These are phyloP conservation scores for Adelosebastes latens DNA, from an alignment of 2,797 vertebrate species.

Conservation along the genomic window DNA sequence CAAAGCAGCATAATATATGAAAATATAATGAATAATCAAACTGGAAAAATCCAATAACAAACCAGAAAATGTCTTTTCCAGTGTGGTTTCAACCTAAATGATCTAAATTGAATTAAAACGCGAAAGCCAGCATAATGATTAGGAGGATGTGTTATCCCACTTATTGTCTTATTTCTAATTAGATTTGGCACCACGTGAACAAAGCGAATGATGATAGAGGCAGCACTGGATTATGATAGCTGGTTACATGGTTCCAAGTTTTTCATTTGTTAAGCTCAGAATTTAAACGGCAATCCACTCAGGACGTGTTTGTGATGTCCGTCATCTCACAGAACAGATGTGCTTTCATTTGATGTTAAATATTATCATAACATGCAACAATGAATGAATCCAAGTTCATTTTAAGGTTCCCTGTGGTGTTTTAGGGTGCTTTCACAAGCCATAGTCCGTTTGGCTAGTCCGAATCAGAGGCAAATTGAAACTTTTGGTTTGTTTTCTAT, in stretches of 20 bases:
- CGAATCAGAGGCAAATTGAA: too few species aligned
- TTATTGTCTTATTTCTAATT: not conserved
- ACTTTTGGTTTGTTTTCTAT: too few species aligned
- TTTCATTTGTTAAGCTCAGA: not conserved
- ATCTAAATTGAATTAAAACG: not conserved
- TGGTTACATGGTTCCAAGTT: not conserved
- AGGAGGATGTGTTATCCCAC: not conserved
- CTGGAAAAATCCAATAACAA: not conserved
- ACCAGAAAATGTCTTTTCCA: not conserved
- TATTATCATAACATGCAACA: not conserved
- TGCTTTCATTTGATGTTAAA: not conserved
- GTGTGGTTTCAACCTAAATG: not conserved
- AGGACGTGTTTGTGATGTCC: not conserved
- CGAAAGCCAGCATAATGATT: not conserved
- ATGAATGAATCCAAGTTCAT: not conserved
- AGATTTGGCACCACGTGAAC: not conserved
- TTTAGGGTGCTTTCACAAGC: not conserved
- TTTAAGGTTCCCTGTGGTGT: not conserved
- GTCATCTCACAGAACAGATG: not conserved
- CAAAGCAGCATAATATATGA: not conserved
- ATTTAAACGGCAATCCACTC: not conserved
- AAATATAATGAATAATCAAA: not conserved
- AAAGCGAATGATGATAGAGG: constrained; percentile 12
- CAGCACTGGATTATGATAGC: not conserved
- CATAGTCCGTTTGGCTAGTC: too few species aligned